Conservation (phyloP, 1,140 invertebrate species). For the Pachyrhynchus sulphureomaculatus region DNA sequence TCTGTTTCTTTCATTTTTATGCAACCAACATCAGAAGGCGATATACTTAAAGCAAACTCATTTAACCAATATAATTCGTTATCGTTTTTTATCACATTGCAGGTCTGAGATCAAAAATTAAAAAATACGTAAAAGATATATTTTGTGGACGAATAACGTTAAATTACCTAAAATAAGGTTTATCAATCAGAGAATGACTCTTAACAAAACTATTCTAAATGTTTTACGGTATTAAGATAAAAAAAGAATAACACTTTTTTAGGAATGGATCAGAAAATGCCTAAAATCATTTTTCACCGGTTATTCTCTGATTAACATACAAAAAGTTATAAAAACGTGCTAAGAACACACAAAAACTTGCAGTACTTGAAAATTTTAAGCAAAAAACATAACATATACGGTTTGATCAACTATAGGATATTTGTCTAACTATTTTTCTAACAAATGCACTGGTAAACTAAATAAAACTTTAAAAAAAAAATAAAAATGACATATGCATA, state of each 20-base stretch:
- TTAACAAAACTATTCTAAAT: too few species aligned
- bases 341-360: background rate
- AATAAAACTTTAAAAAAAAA: background rate
- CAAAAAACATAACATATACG: background rate
- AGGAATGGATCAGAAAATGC: too few species aligned
- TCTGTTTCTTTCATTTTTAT: too few species aligned
- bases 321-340: slow-evolving; percentile 1
- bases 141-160: too few species aligned
- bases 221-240: too few species aligned
- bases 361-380: background rate
- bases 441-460: background rate
- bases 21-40: too few species aligned
- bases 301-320: background rate
- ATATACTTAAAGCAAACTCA: too few species aligned
- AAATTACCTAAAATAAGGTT: background rate
- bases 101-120: background rate
- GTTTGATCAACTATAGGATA: background rate
- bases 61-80: too few species aligned
- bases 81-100: background rate
- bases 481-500: background rate
- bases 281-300: background rate
- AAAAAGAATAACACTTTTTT: too few species aligned
- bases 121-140: background rate
- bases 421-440: background rate
- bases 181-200: background rate